Evolutionary conservation across 1,140 invertebrate genomes (phyloP), one percentile per base, ranked within the genome.

Genomic region (Drosophila sechellia): DNA sequence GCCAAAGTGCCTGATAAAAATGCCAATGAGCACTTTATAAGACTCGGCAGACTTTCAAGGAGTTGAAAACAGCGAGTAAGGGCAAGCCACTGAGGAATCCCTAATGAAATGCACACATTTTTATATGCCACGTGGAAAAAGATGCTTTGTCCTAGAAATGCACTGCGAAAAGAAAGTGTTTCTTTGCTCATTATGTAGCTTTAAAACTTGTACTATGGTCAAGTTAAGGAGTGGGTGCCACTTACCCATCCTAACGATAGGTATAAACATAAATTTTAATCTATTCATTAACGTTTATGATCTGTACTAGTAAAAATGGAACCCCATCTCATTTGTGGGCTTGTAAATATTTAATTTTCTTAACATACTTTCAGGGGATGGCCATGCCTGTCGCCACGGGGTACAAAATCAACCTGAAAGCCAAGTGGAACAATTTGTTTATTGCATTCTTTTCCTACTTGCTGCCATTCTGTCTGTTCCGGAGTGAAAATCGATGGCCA

Each of bases 341-440:
- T 4, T 15, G 31, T 48, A 27, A 49, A 15, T 34, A 15, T 56
- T 15, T 11, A 0, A 13, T 40, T 27, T 48, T 42, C 35, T 35
- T 70, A 57, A 52, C 66, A 48, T 70, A 70, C 66, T 70, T 69
- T 70, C 11, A 25, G 25, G 66, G 34, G 35, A 46, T 22, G 39
- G 10, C 12, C 12, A 52, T 40, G 8, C 6, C n/a, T 15, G 5
- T 15, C 48, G n/a, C 25, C 25, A 31, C 37, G 37, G 46, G 20
- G 10, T 34, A 31, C 8, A 20, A 43, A 68, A 35, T 31, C 5
- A 53, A 43, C 22, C 6, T 5, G 1, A 53, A 34, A 34, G 64
- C 42, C 15, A 61, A 12, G 34, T 42, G 25, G 25, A 34, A 59
- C 25, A 15, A 34, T 57, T 20, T 57, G 15, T 37, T 42, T 70